Base-by-base conservation (phyloP, 2,113 vertebrate genomes). In the Chionomys nivalis region DNA sequence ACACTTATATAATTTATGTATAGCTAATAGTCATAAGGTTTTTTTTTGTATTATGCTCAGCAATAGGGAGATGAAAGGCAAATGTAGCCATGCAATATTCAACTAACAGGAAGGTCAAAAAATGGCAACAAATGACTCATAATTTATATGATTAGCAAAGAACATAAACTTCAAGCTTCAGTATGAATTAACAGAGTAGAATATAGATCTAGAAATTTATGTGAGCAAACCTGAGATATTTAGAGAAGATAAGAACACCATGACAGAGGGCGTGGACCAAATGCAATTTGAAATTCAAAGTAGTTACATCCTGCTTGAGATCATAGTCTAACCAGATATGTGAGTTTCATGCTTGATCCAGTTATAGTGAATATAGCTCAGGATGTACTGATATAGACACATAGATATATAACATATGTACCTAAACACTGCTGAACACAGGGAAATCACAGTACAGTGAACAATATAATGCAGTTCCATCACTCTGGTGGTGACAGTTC, bases 251-350 rank as follows among this genome's bases (percentile, higher is more conserved):
- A 91, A 19, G 19, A 72, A 72, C 66, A 10, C 36, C 11, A 14
- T 85, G 87, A 68, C 13, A 86, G 36, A 95, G 79, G 28, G 23
- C 21, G 49, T 79, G 11, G 12, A 44, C 10, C 28, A 44, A 55
- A 21, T 5, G 78, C 68, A 82, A 36, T 89, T 73, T 92, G 42
- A 79, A 42, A 94, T 85, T 90, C 13, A 49, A 39, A 79, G 75
- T 79, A 39, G 31, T 91, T 33, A 24, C 5, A 52, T 0, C 12
- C 19, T 91, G 5, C 26, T 63, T 79, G 16, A 24, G 39, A 75
- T 36, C 49, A n/a, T 44, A 63, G 61, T 24, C 36, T 61, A 66
- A 82, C 23, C 6, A 70, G 13, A 72, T 13, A 47, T 47, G 10
- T 87, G 19, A 11, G 47, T 39, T 36, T 2, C 6, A 24, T 16